A percentile compares a stretch with the other conserved stretches of the same genome.
Conservation (phyloP, 2,113 vertebrate species). For the Cephalopholis sonnerati region DNA sequence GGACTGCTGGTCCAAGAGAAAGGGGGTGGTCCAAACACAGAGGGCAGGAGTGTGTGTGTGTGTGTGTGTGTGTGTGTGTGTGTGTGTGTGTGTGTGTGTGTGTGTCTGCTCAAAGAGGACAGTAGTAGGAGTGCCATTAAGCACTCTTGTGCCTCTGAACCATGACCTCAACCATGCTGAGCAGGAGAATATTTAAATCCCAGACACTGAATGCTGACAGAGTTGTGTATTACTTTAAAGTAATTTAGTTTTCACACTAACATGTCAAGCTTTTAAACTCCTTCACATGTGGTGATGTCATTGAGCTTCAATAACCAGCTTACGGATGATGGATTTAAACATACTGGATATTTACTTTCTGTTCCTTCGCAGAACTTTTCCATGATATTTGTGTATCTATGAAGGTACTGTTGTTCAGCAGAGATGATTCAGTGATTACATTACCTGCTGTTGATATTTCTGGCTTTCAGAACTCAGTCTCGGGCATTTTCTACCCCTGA, state of each 20-base stretch:
- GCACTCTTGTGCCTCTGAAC: conserved; percentile 32
- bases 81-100: conserved; percentile 24
- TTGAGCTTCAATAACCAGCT: not conserved
- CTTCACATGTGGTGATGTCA: too few relatives aligned
- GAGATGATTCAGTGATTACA: not conserved
- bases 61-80: conserved; percentile 45
- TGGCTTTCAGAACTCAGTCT: not conserved
- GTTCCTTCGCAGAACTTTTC: not conserved
- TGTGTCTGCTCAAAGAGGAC: conserved; percentile 33
- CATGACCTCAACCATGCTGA: conserved; percentile 28
- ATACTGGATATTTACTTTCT: too few relatives aligned
- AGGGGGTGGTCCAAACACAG: conserved; percentile 63
- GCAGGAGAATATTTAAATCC: not conserved
- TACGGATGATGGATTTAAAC: not conserved
- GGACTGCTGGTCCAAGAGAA: conserved; percentile 50
- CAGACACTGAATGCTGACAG: not conserved
- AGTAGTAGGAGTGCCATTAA: conserved; percentile 32
- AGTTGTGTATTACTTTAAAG: not conserved
- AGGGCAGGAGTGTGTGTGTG: conserved; percentile 40
- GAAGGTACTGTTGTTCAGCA: not conserved
- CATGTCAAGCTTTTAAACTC: not conserved
- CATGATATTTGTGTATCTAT: not conserved
- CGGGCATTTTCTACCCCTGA: not conserved
- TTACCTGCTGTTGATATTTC: not conserved
- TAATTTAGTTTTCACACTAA: too few relatives aligned